Conservation (phyloP, 2,797 vertebrate genomes). For the Cryptoblepharus egeriae region DNA sequence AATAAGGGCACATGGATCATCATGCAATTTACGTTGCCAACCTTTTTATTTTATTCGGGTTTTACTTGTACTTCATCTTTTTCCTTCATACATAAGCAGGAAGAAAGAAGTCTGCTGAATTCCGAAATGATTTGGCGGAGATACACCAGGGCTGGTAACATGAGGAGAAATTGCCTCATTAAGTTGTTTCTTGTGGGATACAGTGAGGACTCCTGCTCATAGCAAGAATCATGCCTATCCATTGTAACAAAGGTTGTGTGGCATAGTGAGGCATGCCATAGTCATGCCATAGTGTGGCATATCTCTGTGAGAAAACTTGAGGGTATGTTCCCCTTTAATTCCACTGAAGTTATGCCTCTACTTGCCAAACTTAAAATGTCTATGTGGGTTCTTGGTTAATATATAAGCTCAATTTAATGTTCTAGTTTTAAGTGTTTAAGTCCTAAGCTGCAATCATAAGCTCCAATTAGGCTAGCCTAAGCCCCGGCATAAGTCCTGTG, state of each 20-base stretch:
- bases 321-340: too few relatives aligned
- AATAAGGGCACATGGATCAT: neutral
- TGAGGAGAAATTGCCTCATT: constrained; percentile 26
- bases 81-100: constrained; percentile 20
- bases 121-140: constrained; percentile 24
- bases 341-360: too few relatives aligned
- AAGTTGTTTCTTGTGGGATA: constrained; percentile 2
- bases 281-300: too few relatives aligned
- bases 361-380: too few relatives aligned
- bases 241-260: neutral
- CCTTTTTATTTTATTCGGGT: constrained; percentile 20
- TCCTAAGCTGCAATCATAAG: too few relatives aligned
- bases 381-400: too few relatives aligned
- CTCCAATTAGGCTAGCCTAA: too few relatives aligned
- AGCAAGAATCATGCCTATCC: constrained; percentile 2
- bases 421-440: too few relatives aligned
- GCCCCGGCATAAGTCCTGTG: too few relatives aligned
- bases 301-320: neutral
- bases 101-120: constrained; percentile 30
- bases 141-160: neutral
- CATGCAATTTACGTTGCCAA: neutral
- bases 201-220: neutral
- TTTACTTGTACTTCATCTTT: neutral
- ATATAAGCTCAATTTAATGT: too few relatives aligned
- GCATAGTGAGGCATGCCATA: too few relatives aligned